Conservation (phyloP, 2,113 vertebrate species). For the Leptocoma aspasia region DNA sequence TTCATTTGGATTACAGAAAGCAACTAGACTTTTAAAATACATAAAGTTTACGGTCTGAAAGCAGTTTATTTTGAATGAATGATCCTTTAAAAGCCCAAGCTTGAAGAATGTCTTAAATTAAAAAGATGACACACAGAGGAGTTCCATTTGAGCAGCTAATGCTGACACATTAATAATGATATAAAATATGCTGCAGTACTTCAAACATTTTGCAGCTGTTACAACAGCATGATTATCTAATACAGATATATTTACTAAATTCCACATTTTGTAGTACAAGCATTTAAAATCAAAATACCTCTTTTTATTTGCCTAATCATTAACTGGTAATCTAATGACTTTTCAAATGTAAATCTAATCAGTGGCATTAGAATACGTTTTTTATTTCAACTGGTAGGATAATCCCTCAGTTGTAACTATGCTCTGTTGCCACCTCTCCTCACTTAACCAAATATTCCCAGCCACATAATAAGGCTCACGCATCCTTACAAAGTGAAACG, state of each 20-base stretch:
- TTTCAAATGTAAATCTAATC: background rate
- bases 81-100: background rate
- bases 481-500: background rate
- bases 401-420: background rate
- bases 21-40: background rate
- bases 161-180: background rate
- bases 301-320: background rate
- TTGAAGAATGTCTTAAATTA: background rate
- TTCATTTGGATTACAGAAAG: background rate
- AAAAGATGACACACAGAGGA: background rate
- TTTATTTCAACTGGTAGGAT: background rate
- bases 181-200: background rate
- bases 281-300: background rate
- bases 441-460: background rate
- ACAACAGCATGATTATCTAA: background rate
- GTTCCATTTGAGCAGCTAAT: background rate
- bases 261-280: background rate
- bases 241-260: background rate
- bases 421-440: background rate
- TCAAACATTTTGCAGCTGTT: slow-evolving; percentile 8
- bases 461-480: background rate
- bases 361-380: background rate
- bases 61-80: background rate
- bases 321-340: background rate
- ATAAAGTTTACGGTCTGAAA: background rate